phyloP scores from a whole-genome alignment of 1,140 invertebrate species.

The Meloidogyne chitwoodi region DNA sequence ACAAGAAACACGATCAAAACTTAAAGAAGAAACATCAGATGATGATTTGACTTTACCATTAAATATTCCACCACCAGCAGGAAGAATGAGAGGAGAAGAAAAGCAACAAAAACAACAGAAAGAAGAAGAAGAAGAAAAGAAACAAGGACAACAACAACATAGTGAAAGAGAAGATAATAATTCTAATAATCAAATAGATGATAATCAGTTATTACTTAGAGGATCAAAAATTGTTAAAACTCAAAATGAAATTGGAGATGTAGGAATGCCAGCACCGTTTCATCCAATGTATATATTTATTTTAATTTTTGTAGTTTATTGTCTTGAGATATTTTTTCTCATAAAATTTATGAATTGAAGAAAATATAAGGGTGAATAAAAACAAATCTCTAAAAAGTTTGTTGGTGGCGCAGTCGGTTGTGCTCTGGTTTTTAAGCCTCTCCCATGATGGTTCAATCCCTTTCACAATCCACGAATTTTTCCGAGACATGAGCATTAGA shows the following conservation, averaged over 20 bases:
- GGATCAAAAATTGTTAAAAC: conserved; percentile 17
- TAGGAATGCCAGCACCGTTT: conserved; percentile 21
- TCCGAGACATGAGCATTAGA: no score
- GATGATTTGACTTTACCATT: neutral
- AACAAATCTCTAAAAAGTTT: no score
- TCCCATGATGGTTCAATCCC: no score
- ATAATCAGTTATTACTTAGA: neutral
- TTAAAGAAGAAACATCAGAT: no score
- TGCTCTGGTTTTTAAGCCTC: no score
- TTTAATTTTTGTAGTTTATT: no score
- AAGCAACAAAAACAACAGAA: conserved; percentile 10
- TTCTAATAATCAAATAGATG: neutral
- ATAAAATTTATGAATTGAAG: no score
- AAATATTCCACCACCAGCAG: neutral
- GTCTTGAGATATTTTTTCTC: no score
- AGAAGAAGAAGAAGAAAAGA: neutral
- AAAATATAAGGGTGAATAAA: no score
- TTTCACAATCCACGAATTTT: no score
- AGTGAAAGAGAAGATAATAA: neutral
- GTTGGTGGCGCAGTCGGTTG: no score
- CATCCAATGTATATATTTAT: conserved; percentile 26
- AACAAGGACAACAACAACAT: conserved; percentile 15
- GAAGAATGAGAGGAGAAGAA: neutral
- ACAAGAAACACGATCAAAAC: neutral
- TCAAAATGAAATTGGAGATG: conserved; percentile 11